Conservation (phyloP, 2,113 vertebrate genomes). For the Panthera uncia region DNA sequence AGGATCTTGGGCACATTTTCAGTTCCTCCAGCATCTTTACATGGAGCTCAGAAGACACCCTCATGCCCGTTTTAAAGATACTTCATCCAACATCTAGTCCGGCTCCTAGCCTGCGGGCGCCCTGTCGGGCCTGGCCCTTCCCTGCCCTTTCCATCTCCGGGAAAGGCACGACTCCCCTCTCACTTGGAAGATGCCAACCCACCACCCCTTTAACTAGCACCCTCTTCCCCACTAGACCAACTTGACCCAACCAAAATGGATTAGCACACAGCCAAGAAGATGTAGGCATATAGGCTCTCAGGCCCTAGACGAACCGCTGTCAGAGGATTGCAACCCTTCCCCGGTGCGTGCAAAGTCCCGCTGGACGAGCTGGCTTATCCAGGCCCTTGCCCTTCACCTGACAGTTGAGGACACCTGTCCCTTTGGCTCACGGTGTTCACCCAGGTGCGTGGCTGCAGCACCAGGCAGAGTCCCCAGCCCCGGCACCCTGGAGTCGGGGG, state of each 20-base stretch:
- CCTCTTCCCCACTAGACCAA: neutral
- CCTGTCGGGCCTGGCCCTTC: neutral
- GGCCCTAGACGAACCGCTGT: neutral
- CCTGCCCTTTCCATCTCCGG: neutral
- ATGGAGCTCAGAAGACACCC: neutral
- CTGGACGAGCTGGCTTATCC: neutral
- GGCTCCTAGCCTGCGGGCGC: neutral
- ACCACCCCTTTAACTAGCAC: neutral
- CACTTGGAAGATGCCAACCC: neutral
- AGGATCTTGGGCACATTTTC: neutral
- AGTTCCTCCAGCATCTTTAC: neutral
- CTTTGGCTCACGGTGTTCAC: neutral
- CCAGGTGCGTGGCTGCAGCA: accelerated
- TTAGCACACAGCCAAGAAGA: neutral
- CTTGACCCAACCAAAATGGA: neutral
- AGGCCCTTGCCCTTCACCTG: neutral
- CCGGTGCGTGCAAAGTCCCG: neutral
- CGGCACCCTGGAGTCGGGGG: neutral
- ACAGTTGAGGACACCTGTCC: neutral
- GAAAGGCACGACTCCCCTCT: neutral
- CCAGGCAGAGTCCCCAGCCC: neutral
- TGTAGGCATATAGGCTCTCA: neutral
- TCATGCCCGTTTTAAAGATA: neutral
- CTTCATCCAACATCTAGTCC: neutral
- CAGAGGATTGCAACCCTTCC: neutral